Evolutionary conservation across 2,888 invertebrate genomes (phyloP), one percentile per base, ranked within the genome.

Genomic region (Eristalis intricaria): DNA sequence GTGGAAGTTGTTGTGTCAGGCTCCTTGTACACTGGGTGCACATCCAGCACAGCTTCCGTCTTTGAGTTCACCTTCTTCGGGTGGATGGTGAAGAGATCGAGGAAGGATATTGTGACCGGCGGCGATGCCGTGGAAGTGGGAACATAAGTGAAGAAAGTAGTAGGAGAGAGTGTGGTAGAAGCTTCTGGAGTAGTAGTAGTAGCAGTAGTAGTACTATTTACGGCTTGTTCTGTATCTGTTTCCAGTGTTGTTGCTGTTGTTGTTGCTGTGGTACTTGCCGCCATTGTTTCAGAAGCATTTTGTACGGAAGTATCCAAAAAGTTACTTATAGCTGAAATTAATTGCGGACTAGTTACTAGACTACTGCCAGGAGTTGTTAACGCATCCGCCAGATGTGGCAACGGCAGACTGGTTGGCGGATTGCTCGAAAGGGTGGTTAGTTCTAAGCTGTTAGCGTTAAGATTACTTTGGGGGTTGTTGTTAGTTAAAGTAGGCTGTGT

Each of bases 261-360:
- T 50, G 50, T 22, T 38, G 60, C 50, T 80, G 74, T 84, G 35
- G 73, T 75, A 83, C 66, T 70, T 86, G 70, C 71, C 77, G 79
- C 79, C 77, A 86, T 85, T 88, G 76, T 81, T 29, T 89, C 79
- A 86, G 86, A 84, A 86, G 86, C 86, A 88, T 87, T 89, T 89
- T 89, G 89, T 89, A 89, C 89, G 89, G 89, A 89, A 89, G 89
- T 89, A 90, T 89, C 89, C 89, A 90, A 90, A 87, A 87, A 89
- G 78, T 87, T 84, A 89, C 79, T 88, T 64, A 84, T 88, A 86
- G 89, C 84, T 89, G 89, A 78, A 87, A 89, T 87, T 87, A 89
- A 81, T 85, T 89, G 88, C 89, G 89, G 89, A 69, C 71, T 65
- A 71, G 90, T 89, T 82, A 89, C 79, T 63, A 89, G 86, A 77